phyloP scores from a whole-genome alignment of 35 echinoderm and acorn worm species.

The Anneissia japonica region DNA sequence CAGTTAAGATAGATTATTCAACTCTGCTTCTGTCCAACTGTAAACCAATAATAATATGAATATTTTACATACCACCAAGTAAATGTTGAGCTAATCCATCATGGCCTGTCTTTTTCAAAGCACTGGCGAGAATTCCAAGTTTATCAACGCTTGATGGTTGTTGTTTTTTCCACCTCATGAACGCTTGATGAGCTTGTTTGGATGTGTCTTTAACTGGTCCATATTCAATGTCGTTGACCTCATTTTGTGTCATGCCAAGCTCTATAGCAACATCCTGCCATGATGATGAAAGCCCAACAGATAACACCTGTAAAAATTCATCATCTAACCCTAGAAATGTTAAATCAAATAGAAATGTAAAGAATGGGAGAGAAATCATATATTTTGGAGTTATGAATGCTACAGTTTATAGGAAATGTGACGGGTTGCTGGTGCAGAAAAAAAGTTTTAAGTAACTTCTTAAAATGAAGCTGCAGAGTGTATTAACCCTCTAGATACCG shows the following conservation, averaged over 20 bases:
- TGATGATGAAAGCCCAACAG: neutral
- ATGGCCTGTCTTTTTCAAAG: neutral
- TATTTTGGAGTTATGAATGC: too few species aligned
- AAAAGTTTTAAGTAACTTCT: too few species aligned
- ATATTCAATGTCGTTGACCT: neutral
- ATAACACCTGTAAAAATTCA: neutral
- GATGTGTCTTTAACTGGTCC: neutral
- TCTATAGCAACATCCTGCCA: neutral
- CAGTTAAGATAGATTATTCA: too few species aligned
- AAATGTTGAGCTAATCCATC: neutral
- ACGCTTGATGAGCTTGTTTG: neutral
- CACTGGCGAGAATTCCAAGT: neutral
- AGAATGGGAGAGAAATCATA: too few species aligned
- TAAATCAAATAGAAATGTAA: too few species aligned
- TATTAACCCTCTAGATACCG: too few species aligned
- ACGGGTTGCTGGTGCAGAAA: too few species aligned
- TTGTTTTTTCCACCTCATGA: neutral
- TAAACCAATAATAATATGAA: too few species aligned
- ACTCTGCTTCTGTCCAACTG: too few species aligned
- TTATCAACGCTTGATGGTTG: neutral
- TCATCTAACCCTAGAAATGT: neutral
- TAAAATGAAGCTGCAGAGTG: too few species aligned
- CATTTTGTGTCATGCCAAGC: neutral
- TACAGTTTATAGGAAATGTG: too few species aligned
- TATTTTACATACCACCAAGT: neutral